Conservation (phyloP, 1,140 invertebrate species). For the Drosophila tropicalis region DNA sequence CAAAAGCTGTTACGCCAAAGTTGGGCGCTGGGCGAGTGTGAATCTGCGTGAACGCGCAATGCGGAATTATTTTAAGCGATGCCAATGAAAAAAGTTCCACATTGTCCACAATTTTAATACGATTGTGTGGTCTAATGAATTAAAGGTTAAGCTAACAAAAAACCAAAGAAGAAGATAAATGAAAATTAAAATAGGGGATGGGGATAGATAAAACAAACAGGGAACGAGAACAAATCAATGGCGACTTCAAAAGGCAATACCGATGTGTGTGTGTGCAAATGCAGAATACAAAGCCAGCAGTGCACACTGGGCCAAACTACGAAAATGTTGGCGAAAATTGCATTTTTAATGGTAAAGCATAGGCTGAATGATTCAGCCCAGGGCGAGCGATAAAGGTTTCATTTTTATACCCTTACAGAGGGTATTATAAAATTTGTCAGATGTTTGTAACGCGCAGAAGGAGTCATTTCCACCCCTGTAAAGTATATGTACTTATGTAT, state of each 20-base stretch:
- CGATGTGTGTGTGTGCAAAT: background rate
- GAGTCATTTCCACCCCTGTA: too few species aligned
- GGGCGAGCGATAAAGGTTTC: too few species aligned
- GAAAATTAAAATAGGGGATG: too few species aligned
- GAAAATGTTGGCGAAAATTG: too few species aligned
- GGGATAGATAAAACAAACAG: background rate
- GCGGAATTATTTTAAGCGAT: slow-evolving; percentile 53
- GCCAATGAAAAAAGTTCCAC: slow-evolving; percentile 43
- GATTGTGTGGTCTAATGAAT: slow-evolving; percentile 67
- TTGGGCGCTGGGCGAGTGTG: slow-evolving; percentile 6
- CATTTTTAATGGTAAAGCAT: too few species aligned
- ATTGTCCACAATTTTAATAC: slow-evolving; percentile 58
- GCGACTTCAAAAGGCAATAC: slow-evolving; percentile 11
- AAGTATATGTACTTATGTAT: too few species aligned
- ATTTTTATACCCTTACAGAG: too few species aligned
- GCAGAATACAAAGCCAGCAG: slow-evolving; percentile 31
- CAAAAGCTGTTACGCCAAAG: slow-evolving; percentile 60
- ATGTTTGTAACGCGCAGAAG: too few species aligned
- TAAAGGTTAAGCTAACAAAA: slow-evolving; percentile 56
- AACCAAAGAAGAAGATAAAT: slow-evolving; percentile 8
- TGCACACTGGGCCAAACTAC: too few species aligned
- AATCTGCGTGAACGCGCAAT: slow-evolving; percentile 9
- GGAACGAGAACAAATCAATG: slow-evolving; percentile 52
- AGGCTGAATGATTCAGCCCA: too few species aligned
- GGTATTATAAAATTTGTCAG: too few species aligned